Conservation (phyloP, 2,888 invertebrate species). For the Lacanobia wlatinum region DNA sequence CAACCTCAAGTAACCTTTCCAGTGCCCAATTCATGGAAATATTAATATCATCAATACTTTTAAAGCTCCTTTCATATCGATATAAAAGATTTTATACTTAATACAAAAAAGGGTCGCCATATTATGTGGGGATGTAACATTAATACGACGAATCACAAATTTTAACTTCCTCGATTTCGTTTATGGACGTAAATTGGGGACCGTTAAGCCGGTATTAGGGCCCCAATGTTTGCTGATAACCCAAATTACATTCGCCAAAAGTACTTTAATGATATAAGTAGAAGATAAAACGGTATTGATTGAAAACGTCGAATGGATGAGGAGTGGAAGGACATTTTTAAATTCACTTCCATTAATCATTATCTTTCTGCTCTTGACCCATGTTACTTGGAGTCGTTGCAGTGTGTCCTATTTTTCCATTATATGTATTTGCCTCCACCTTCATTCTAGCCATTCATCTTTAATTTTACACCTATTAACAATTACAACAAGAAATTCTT, state of each 20-base stretch:
- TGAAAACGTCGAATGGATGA: constrained; percentile 22
- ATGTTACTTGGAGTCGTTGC: no score
- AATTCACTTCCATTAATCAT: neutral
- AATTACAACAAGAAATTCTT: no score
- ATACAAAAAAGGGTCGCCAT: constrained; percentile 43
- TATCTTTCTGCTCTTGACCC: no score
- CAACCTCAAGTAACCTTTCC: constrained; percentile 39
- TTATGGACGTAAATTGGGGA: constrained; percentile 64
- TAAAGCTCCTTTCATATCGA: constrained; percentile 21
- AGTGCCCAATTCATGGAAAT: constrained; percentile 29
- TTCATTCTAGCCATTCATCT: no score
- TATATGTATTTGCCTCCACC: no score
- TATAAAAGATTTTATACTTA: constrained; percentile 36
- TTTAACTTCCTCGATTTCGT: constrained; percentile 63
- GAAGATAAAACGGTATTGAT: constrained; percentile 35
- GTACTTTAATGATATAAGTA: constrained; percentile 34
- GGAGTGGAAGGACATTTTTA: neutral
- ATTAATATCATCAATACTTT: constrained; percentile 46
- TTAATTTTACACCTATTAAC: no score
- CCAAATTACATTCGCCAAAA: constrained; percentile 51
- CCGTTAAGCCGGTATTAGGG: constrained; percentile 63
- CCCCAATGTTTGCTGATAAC: constrained; percentile 49
- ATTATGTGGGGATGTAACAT: constrained; percentile 36
- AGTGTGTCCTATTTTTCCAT: no score
- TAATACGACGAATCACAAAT: constrained; percentile 60